Base-by-base conservation (phyloP, 2,888 invertebrate genomes). In the Eupithecia exiguata region DNA sequence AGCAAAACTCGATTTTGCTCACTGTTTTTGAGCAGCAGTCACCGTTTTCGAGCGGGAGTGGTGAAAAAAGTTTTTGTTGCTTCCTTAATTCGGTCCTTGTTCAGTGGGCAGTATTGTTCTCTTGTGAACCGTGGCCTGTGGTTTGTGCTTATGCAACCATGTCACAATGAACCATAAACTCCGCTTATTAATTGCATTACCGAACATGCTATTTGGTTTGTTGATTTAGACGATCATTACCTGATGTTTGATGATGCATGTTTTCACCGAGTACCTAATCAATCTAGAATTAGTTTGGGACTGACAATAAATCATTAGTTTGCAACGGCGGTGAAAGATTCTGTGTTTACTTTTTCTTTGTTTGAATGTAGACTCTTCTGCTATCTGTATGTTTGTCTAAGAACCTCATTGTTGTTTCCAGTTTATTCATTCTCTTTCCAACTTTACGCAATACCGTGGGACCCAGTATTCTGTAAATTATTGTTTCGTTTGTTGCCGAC, bases 361-460 rank as follows among this genome's bases (percentile, higher is more conserved):
- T 65, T 65, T 65, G 38, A 25, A 21, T 25, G 25, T 14, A 58
- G 14, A 62, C 62, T 65, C 65, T 12, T 21, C 25, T 66, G 40
- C 12, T 40, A 40, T 66, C 58, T 66, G 66, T 38, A 38, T 66
- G 25, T 66, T 66, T 43, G 14, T n/a, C 1, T 25, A 10, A 21
- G 14, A n/a, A 21, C 2, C 12, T 21, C 25, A 25, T 46, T 30
- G 43, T 43, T 65, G 65, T 65, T 65, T 40, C 40, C 65, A 40
- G 65, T 65, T 40, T 40, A 65, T 65, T 65, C 38, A 38, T 38
- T 36, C 65, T 36, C 62, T 63, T 36, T 25, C 18, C 16, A 36
- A 38, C 43, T 63, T 88, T 88, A 85, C 83, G 82, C 80, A 89
- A 89, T 68, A 84, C 79, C 89, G 90, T 90, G 89, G 84, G 89